Percentiles rank a stretch among this genome's conserved stretches.
phyloP scores from a whole-genome alignment of 2,113 vertebrate species.

The Dascyllus trimaculatus region DNA sequence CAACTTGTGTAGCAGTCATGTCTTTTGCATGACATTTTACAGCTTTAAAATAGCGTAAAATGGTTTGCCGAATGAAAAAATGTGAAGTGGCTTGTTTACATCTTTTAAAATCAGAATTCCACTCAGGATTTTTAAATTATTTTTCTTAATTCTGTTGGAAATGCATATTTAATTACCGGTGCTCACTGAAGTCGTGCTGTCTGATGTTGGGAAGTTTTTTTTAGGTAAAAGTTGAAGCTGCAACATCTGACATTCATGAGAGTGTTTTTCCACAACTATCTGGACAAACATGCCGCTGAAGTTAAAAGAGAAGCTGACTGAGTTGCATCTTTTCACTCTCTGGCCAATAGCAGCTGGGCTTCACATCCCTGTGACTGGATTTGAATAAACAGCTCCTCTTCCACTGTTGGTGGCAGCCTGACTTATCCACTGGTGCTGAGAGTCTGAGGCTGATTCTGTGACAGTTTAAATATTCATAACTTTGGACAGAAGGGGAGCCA shows the following conservation, averaged over 20 bases:
- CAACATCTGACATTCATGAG: too few relatives aligned
- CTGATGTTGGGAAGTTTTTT: neutral
- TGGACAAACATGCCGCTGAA: constrained; percentile 29
- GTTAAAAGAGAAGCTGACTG: constrained; percentile 35
- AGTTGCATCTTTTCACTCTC: constrained; percentile 35
- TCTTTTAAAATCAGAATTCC: too few relatives aligned
- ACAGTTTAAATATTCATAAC: constrained; percentile 86
- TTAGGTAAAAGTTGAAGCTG: neutral
- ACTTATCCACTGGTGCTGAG: constrained; percentile 64
- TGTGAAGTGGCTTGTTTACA: too few relatives aligned
- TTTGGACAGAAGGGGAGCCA: constrained; percentile 74
- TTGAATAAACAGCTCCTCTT: constrained; percentile 71
- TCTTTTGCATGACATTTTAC: too few relatives aligned
- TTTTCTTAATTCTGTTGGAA: too few relatives aligned
- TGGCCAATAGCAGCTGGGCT: constrained; percentile 63
- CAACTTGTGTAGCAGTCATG: too few relatives aligned
- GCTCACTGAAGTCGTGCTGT: too few relatives aligned
- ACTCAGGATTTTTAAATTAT: too few relatives aligned
- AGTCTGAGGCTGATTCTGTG: constrained; percentile 71
- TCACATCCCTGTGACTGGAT: constrained; percentile 56
- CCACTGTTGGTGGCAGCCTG: constrained; percentile 67
- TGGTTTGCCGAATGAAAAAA: too few relatives aligned
- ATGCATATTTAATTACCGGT: too few relatives aligned
- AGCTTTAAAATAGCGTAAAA: too few relatives aligned
- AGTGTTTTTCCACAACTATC: neutral